phyloP scores from a whole-genome alignment of 2,113 vertebrate species.

The Pyrgilauda ruficollis region DNA sequence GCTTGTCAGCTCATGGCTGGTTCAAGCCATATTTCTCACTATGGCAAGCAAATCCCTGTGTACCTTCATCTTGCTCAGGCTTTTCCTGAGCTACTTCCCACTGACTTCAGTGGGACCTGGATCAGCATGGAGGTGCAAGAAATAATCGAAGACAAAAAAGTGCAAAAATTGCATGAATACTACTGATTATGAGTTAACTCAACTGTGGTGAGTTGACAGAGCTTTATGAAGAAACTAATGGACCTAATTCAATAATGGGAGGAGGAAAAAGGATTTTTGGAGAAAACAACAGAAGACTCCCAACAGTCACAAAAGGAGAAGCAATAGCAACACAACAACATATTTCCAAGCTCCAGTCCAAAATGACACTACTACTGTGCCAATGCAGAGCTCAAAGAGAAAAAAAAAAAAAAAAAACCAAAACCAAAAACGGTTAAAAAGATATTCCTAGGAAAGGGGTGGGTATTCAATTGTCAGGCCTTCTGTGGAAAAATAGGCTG shows the following conservation, averaged over 20 bases:
- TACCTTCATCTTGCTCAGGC: background rate
- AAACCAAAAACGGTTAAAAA: background rate
- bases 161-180: background rate
- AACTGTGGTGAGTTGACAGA: background rate
- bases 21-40: background rate
- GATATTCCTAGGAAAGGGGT: background rate
- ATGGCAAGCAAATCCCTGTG: background rate
- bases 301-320: background rate
- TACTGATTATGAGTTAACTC: background rate
- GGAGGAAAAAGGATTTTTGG: background rate
- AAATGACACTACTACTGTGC: background rate
- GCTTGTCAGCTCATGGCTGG: background rate
- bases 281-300: background rate
- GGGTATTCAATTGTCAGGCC: background rate
- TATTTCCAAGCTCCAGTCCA: background rate
- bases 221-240: background rate
- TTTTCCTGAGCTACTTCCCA: background rate
- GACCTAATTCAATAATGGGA: background rate
- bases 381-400: background rate
- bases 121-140: background rate
- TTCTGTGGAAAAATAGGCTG: background rate
- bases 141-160: background rate
- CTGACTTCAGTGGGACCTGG: background rate
- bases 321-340: background rate
- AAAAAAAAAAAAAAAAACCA: background rate